Evolutionary conservation across 2,113 vertebrate species (phyloP).

Genomic region (Strigops habroptila): DNA sequence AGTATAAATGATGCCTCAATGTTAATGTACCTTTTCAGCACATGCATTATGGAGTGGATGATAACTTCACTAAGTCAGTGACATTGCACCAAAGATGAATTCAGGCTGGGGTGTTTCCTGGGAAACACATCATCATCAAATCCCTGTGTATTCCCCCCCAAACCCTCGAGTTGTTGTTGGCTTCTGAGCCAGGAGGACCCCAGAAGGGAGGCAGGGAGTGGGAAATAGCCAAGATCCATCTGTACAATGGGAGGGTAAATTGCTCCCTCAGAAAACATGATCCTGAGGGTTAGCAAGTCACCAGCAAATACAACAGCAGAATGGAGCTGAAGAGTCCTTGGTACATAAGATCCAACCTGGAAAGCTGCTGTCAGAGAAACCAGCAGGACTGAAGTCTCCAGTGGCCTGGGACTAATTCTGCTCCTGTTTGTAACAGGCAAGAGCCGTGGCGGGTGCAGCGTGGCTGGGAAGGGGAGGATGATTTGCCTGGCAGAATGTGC

Average conservation of each 20-base stretch:
- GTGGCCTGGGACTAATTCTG: neutral
- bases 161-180: neutral
- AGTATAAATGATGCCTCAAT: neutral
- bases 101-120: neutral
- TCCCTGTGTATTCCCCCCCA: neutral
- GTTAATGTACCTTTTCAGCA: neutral
- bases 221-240: neutral
- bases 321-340: neutral
- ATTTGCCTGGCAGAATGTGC: slow-evolving; percentile 35
- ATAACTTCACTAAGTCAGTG: neutral
- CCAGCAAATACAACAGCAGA: neutral
- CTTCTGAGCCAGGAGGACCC: neutral
- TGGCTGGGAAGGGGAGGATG: neutral
- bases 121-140: neutral
- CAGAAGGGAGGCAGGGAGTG: neutral
- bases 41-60: fast-evolving
- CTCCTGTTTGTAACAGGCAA: neutral
- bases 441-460: neutral
- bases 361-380: neutral
- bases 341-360: neutral
- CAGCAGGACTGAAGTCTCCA: neutral
- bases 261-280: neutral
- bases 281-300: neutral
- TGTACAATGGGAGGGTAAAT: neutral
- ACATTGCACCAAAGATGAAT: neutral